Evolutionary conservation across 2,888 invertebrate species (phyloP), one percentile per base, ranked within the genome.

Genomic region (Phengaris alcon): DNA sequence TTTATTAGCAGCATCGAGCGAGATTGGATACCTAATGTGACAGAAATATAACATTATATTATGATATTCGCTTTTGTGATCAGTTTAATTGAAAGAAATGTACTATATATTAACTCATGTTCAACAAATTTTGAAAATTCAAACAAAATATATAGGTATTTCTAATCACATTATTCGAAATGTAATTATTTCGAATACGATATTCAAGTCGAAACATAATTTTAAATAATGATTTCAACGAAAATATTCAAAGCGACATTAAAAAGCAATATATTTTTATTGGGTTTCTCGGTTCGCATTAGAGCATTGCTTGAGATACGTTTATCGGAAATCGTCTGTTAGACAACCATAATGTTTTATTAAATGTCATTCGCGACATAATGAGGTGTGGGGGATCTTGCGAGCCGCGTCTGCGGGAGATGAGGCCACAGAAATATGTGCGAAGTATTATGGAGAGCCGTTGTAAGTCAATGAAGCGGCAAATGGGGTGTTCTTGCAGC

Each of bases 401-500:
- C 88, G 85, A 87, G 88, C 88, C 84, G 84, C 88, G 85, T 87
- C 88, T 88, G 88, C 81, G 87, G 82, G 88, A 86, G 90, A 87
- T 87, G 88, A 64, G 87, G 90, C 90, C 88, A 92, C 91, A 92
- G 90, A 93, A 93, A 93, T 93, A 93, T 93, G 93, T 93, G 93
- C 89, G 88, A 92, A 93, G 92, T 91, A 90, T 92, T 92, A 93
- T 93, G 85, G 90, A 92, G 91, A 90, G 90, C 89, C 92, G 92
- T 93, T 93, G 93, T 93, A 93, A 93, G 93, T 93, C 93, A 93
- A 93, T 93, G 93, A 93, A 89, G 92, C 92, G 91, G 90, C 85
- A 93, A 93, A 93, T 93, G 89, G 93, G 93, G 91, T 91, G 89
- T 89, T 90, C 91, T 87, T 87, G 87, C 82, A 85, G 86, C 86